Evolutionary conservation across 2,888 invertebrate genomes (phyloP).

Genomic region (Graphium colonna): DNA sequence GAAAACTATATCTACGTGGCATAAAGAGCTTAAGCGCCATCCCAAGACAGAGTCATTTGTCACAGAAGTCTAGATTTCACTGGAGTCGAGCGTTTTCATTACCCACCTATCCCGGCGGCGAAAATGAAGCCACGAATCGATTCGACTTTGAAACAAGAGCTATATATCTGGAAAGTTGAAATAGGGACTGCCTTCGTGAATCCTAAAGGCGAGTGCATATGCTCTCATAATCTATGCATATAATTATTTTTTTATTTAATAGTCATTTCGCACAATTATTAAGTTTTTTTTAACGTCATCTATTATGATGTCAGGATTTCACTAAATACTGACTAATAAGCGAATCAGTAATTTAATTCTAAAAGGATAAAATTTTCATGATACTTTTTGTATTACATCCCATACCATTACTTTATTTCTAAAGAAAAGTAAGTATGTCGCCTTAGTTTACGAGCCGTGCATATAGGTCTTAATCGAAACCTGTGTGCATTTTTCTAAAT

Average conservation of each 20-base stretch:
- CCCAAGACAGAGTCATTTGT: constrained; percentile 4
- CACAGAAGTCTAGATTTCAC: constrained; percentile 34
- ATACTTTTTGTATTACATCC: too few relatives aligned
- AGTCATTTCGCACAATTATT: neutral
- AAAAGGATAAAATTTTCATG: too few relatives aligned
- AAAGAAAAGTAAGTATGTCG: too few relatives aligned
- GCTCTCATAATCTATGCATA: constrained; percentile 15
- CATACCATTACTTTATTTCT: too few relatives aligned
- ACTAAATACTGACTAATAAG: too few relatives aligned
- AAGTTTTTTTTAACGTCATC: too few relatives aligned
- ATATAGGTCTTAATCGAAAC: too few relatives aligned
- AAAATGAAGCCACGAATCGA: constrained; percentile 45
- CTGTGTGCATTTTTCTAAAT: too few relatives aligned
- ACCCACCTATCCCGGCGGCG: constrained; percentile 31
- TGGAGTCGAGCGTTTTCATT: constrained; percentile 40
- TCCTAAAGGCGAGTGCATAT: constrained; percentile 10
- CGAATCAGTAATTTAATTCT: too few relatives aligned
- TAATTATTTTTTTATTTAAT: neutral
- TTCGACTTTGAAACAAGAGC: constrained; percentile 58
- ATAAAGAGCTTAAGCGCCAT: constrained; percentile 30
- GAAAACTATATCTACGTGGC: too few relatives aligned
- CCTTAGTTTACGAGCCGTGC: too few relatives aligned
- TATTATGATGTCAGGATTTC: too few relatives aligned
- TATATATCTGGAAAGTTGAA: constrained; percentile 50
- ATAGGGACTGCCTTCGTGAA: constrained; percentile 19